Evolutionary conservation across 2,888 invertebrate genomes (phyloP), one percentile per base, ranked within the genome.

Genomic region (Drosophila fulvimacula): DNA sequence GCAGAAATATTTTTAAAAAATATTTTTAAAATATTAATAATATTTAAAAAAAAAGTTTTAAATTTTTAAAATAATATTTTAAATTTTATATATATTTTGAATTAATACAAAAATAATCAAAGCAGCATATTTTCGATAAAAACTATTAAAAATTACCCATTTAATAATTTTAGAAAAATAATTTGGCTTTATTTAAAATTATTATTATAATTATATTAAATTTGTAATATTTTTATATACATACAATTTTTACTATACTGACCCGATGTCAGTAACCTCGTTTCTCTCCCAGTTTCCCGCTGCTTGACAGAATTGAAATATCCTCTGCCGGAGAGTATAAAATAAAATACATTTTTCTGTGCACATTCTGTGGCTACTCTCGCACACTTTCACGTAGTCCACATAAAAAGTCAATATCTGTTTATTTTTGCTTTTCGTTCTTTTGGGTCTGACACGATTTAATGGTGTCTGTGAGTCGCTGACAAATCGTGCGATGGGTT

Each of bases 401-500:
- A 73, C 88, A 88, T 83, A 89, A 83, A 83, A 83, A 89, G 90
- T 62, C 89, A 82, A 88, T 89, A 78, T 87, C 52, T 63, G 72
- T 64, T 78, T 30, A 3, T 21, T 17, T 17, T 46, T 27, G 69
- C 21, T 1, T 34, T 21, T 21, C 15, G 19, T 51, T 34, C 36
- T 34, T 38, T 73, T 68, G 69, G 66, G 69, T 67, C 70, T 61
- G 80, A 59, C 73, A 68, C 81, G 79, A 77, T 83, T 81, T 76
- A 81, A 83, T 81, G 78, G 82, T 71, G 68, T 75, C 80, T 66
- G 68, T 64, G 59, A 48, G 51, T 51, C 62, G 69, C 70, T 87
- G 89, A 84, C 89, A 89, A 84, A 84, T 84, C 89, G 88, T 85
- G 79, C 73, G 59, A 5, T 36, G 9, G 21, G 10, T 7, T 11